A percentile compares a stretch with the other conserved stretches of the same genome.
Evolutionary conservation across 1,140 invertebrate species (phyloP).

Genomic region (Cylas formicarius): DNA sequence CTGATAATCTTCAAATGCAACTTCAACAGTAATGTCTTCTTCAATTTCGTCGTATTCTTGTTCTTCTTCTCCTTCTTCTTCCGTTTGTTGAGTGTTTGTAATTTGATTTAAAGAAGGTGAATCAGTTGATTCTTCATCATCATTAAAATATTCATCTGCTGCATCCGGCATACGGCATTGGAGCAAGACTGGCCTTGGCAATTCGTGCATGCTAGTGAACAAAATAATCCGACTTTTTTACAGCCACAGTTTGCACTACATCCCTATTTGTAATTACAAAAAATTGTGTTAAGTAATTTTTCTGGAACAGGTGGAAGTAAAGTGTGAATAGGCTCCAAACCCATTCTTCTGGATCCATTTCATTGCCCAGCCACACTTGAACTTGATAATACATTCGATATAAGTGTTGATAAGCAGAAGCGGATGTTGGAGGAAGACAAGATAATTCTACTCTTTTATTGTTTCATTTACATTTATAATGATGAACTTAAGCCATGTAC

Average conservation of each 20-base stretch:
- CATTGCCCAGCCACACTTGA: conserved; percentile 26
- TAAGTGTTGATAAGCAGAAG: conserved; percentile 8
- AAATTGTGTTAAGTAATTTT: conserved; percentile 18
- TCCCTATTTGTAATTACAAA: conserved; percentile 17
- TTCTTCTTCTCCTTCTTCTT: too few relatives aligned
- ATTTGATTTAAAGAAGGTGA: conserved; percentile 3
- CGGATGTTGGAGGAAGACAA: conserved; percentile 16
- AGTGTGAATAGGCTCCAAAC: conserved; percentile 22
- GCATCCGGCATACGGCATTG: conserved; percentile 2
- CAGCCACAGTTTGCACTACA: conserved; percentile 10
- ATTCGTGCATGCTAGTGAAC: conserved; percentile 9
- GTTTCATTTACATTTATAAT: conserved; percentile 13
- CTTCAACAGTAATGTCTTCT: conserved; percentile 13
- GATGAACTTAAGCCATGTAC: too few relatives aligned
- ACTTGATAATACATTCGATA: conserved; percentile 11
- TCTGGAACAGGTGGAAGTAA: too few relatives aligned
- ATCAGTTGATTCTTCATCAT: conserved; percentile 5
- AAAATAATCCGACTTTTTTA: conserved; percentile 8
- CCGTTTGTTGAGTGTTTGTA: not conserved
- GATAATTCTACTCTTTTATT: conserved; percentile 14
- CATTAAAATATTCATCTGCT: conserved; percentile 3
- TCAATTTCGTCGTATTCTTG: conserved; percentile 7
- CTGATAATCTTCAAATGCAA: conserved; percentile 8
- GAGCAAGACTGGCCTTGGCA: conserved; percentile 8
- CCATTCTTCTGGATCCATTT: conserved; percentile 22